Evolutionary conservation across 2,797 vertebrate species (phyloP).

Genomic region (Sylvia borin): DNA sequence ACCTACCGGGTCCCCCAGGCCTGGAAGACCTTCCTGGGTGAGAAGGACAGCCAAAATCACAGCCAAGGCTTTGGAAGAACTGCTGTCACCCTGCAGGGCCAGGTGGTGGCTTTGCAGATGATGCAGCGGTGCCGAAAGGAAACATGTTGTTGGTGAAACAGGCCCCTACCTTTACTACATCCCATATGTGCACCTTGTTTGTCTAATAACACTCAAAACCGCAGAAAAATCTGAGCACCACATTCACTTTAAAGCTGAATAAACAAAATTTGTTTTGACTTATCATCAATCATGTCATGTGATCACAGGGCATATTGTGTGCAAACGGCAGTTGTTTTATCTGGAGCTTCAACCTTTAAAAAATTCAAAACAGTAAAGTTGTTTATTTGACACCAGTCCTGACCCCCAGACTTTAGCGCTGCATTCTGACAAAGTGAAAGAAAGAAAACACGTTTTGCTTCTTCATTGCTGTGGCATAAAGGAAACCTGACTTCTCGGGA

Average conservation of each 20-base stretch:
- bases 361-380: constrained; percentile 83
- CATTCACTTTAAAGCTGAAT: constrained; percentile 80
- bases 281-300: constrained; percentile 82
- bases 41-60: not conserved
- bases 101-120: constrained; percentile 33
- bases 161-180: constrained; percentile 66
- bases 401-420: constrained; percentile 74
- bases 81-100: fast-evolving
- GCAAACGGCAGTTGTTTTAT: constrained; percentile 80
- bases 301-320: constrained; percentile 79
- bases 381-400: constrained; percentile 80
- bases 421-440: constrained; percentile 75
- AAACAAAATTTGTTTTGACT: constrained; percentile 82
- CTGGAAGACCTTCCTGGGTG: not conserved
- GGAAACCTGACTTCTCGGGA: constrained; percentile 62
- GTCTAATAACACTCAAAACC: constrained; percentile 78
- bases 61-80: not conserved
- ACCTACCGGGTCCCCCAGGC: fast-evolving
- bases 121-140: constrained; percentile 60
- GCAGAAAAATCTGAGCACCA: constrained; percentile 72
- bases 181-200: constrained; percentile 78
- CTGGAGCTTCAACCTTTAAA: constrained; percentile 78
- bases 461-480: constrained; percentile 69
- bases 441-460: constrained; percentile 76
- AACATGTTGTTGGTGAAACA: constrained; percentile 61